These are phyloP conservation scores for Pherbina coryleti DNA, from an alignment of 2,888 invertebrate genomes.

Conservation along the genomic window DNA sequence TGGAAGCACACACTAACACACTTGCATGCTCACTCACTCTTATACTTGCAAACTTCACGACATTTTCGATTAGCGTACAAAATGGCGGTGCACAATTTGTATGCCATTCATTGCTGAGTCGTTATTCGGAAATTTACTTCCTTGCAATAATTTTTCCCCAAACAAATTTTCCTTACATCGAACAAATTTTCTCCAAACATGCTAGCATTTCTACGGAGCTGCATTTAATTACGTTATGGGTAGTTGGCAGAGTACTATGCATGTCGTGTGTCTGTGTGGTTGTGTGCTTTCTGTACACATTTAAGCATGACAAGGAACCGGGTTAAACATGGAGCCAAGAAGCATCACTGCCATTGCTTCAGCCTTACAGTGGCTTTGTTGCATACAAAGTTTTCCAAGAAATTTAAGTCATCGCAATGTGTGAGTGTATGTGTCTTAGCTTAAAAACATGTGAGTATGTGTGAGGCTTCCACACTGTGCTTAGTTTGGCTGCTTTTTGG, in stretches of 20 bases:
- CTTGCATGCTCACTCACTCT: not conserved
- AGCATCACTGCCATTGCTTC: too few species aligned
- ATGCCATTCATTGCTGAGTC: constrained; percentile 1
- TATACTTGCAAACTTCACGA: too few species aligned
- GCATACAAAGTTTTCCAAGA: too few species aligned
- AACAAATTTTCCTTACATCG: constrained; percentile 4
- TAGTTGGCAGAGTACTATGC: not conserved
- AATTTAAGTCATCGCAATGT: too few species aligned
- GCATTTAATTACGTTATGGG: constrained; percentile 22
- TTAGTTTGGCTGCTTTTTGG: too few species aligned
- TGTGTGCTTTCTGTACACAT: not conserved
- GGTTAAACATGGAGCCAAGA: too few species aligned
- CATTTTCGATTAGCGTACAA: constrained; percentile 13
- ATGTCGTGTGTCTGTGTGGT: not conserved
- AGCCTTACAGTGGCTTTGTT: too few species aligned
- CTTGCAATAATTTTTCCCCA: not conserved
- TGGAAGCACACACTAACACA: not conserved
- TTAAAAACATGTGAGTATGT: too few species aligned
- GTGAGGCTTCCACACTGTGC: too few species aligned
- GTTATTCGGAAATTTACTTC: constrained; percentile 6
- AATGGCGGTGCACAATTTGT: constrained; percentile 21
- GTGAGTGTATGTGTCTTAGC: too few species aligned
- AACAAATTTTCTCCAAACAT: constrained; percentile 23
- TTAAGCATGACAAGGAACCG: not conserved
- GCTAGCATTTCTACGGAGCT: not conserved